Evolutionary conservation across 1,140 invertebrate species (phyloP), one percentile per base, ranked within the genome.

Genomic region (Delia radicum): DNA sequence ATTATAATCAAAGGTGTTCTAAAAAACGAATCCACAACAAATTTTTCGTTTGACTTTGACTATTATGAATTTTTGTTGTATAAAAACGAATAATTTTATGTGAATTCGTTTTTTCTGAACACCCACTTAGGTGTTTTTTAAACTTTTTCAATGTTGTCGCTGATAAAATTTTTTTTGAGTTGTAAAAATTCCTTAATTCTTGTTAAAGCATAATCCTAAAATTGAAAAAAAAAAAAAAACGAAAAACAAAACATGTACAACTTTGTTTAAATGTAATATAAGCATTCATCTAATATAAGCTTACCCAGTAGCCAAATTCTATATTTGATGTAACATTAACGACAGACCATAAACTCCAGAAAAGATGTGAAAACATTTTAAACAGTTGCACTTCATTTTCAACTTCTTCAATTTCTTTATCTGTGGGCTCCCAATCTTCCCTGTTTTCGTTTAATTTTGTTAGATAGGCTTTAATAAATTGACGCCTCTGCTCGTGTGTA

Each of bases 271-370:
- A 7, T n/a, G n/a, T 6, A 37, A 26, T 5, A 74, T 29, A 28
- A 24, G 7, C 28, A 21, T 37, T 27, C 28, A 65, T 1, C 26
- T 67, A 2, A 2, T 37, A 31, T 12, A 72, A 29, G 87, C 90
- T 91, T 88, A 98, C 97, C 94, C 94, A 94, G 86, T 98, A 98
- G 48, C 95, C 96, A 85, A 99, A 98, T 37, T 95, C 92, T 83
- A 99, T 98, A 80, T 94, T 90, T 13, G 93, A 92, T 77, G 92
- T 91, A 0, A 93, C 93, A 87, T 97, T 97, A 4, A 97, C 93
- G 27, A 98, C 90, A 24, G 92, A 91, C 97, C 97, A 99, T 0
- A 98, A 88, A 3, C 90, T 90, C 97, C 97, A 99, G 79, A 98
- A 93, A 24, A 98, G 91, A 85, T 98, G 95, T n/a, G 94, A 95